Percentiles rank a stretch among this genome's conserved stretches.
Conservation (phyloP, 2,113 vertebrate genomes). For the Chlamydotis undulata region DNA sequence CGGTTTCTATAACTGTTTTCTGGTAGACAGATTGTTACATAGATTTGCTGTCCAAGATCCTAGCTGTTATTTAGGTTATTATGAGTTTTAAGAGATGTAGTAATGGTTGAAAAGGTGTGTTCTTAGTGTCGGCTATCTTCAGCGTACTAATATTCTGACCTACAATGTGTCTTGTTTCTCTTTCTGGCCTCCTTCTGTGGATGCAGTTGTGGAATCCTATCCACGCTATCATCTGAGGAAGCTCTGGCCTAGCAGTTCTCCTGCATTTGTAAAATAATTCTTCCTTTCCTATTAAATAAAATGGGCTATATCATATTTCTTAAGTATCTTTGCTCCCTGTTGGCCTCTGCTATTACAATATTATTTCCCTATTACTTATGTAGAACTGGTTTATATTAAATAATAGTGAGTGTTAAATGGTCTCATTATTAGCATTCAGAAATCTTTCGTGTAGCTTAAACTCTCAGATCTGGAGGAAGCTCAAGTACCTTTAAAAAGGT, state of each 20-base stretch:
- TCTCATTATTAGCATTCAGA: slow-evolving; percentile 25
- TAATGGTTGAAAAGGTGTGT: neutral
- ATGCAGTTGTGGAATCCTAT: neutral
- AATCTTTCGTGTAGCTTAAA: neutral
- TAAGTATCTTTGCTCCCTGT: neutral
- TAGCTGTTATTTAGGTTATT: neutral
- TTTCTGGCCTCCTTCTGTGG: neutral
- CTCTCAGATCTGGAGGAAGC: neutral
- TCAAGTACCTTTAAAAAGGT: slow-evolving; percentile 32
- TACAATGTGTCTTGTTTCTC: neutral
- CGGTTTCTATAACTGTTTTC: neutral
- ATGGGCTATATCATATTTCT: neutral
- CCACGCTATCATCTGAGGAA: neutral
- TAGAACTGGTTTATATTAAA: neutral
- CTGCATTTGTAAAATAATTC: neutral
- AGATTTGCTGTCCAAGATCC: neutral
- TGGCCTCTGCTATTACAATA: neutral
- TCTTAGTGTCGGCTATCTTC: neutral
- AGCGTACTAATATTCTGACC: neutral
- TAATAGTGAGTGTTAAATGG: neutral
- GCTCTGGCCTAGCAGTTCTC: neutral
- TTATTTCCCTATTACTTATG: neutral
- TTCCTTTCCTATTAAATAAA: neutral
- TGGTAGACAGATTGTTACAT: neutral
- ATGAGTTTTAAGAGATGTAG: neutral